Evolutionary conservation across 2,888 invertebrate species (phyloP), one percentile per base, ranked within the genome.

Genomic region (Drosophila atroscutellata): DNA sequence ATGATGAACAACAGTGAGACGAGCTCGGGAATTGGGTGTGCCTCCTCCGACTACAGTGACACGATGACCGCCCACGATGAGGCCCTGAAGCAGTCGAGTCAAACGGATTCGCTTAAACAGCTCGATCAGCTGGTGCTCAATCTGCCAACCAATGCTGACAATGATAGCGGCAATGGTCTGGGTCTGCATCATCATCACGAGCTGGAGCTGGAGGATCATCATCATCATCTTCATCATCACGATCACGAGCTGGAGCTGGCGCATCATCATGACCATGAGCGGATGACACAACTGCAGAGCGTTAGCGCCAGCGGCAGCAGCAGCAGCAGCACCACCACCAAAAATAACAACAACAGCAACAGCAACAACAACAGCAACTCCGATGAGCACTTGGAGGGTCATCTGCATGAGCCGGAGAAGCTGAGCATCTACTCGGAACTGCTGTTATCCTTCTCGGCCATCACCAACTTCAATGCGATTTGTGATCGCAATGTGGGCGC

Each of bases 401-500:
- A 92, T 92, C 81, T 94, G 69, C 93, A 94, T 1, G 94, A 94
- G 51, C 94, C 94, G n/a, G 91, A 92, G 52, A 93, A 93, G 74
- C 83, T 93, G n/a, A 91, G 92, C 87, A 82, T 93, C 59, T 92
- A 90, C 67, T 91, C 93, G 2, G 95, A 97, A 89, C 93, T 97
- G 66, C 92, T 97, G 80, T 94, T 97, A 13, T 97, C 97, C 73
- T 97, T 97, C 93, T 97, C 97, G 24, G 94, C 96, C 80, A 94
- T 95, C 82, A 96, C 96, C 77, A 97, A 97, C 90, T 94, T 96
- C 85, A 96, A 96, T 92, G 96, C 96, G 89, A 95, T 97, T 90
- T 96, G 96, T 91, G 97, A 97, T 91, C 95, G 96, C 84, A 94
- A 95, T 5, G 96, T 97, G 52, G 96, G 97, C 13, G 94, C 95